These are phyloP conservation scores for Dendropsophus ebraccatus DNA, from an alignment of 2,113 vertebrate species.

Conservation along the genomic window DNA sequence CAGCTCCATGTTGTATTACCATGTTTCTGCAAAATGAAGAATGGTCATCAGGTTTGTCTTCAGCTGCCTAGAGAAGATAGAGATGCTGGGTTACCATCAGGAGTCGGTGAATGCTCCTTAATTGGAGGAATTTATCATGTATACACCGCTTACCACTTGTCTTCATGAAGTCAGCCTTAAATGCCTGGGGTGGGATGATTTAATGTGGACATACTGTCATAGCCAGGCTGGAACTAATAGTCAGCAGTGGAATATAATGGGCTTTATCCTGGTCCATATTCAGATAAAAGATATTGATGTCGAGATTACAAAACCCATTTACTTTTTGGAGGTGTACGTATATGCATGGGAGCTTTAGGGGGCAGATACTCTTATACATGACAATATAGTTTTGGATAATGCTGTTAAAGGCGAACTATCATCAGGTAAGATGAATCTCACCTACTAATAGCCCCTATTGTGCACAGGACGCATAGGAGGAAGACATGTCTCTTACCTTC, in stretches of 20 bases:
- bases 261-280: background rate
- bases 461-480: too few species aligned
- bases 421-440: too few species aligned
- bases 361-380: too few species aligned
- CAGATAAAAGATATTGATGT: too few species aligned
- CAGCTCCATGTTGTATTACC: background rate
- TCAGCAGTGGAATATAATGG: background rate
- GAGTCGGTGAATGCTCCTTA: background rate
- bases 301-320: background rate
- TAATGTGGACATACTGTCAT: background rate
- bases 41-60: background rate
- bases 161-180: background rate
- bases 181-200: background rate
- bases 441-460: too few species aligned
- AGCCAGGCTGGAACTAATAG: background rate
- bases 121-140: slow-evolving; percentile 41
- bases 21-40: slow-evolving; percentile 1
- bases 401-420: too few species aligned
- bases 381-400: too few species aligned
- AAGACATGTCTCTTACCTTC: too few species aligned
- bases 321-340: too few species aligned
- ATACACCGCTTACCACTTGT: background rate
- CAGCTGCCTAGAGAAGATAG: background rate
- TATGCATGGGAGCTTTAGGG: too few species aligned
- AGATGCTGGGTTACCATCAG: background rate